Evolutionary conservation across 2,888 invertebrate species (phyloP).

Genomic region (Tyria jacobaeae): DNA sequence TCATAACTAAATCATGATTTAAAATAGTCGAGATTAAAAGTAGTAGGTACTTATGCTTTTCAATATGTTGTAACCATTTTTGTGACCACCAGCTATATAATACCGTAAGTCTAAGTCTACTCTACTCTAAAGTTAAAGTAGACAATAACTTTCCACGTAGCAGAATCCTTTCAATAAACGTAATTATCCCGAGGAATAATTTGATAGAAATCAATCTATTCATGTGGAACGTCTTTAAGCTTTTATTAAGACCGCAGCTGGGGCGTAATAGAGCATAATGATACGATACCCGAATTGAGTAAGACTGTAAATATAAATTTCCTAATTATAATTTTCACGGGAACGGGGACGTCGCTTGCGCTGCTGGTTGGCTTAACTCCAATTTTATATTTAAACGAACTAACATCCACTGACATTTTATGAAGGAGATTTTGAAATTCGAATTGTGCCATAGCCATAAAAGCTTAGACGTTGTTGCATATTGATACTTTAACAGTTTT

Average conservation of each 20-base stretch:
- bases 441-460: conserved; percentile 47
- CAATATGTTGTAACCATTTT: not conserved
- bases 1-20: not conserved
- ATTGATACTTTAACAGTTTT: not conserved
- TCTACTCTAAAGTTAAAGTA: not conserved
- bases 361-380: conserved; percentile 71
- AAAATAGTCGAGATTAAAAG: not conserved
- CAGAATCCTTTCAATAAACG: too few relatives aligned
- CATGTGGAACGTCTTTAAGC: conserved; percentile 11
- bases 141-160: too few relatives aligned
- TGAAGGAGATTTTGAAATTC: conserved; percentile 64
- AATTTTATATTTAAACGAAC: conserved; percentile 76
- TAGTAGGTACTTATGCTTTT: not conserved
- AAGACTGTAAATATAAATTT: conserved; percentile 72
- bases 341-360: conserved; percentile 70
- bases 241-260: conserved; percentile 17
- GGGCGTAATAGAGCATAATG: conserved; percentile 33
- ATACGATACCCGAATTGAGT: conserved; percentile 57
- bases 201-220: not conserved
- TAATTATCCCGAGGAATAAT: not conserved
- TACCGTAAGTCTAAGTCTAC: too few relatives aligned
- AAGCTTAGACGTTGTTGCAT: conserved; percentile 17
- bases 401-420: conserved; percentile 69
- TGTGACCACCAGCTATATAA: too few relatives aligned
- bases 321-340: conserved; percentile 83